Percentiles rank a stretch among this genome's conserved stretches.
These are phyloP conservation scores for Cladorhizidae sp. DNA, from an alignment of 37 sponge, comb jelly and placozoan genomes.

Conservation along the genomic window DNA sequence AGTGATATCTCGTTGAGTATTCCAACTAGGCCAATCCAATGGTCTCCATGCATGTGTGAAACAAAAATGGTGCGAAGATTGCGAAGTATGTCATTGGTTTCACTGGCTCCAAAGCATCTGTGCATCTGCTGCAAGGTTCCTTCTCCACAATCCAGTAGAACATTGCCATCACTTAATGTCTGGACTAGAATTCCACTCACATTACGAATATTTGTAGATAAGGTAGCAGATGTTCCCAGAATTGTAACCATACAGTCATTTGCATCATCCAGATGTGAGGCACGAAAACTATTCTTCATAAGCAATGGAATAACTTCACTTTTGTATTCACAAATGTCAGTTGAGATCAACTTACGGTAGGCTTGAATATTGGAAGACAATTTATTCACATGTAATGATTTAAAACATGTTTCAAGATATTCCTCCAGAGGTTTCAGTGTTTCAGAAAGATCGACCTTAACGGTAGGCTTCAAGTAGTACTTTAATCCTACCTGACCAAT, in stretches of 20 bases:
- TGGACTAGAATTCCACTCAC: conserved; percentile 81
- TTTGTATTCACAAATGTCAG: background rate
- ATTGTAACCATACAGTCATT: conserved; percentile 63
- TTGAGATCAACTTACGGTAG: too few relatives aligned
- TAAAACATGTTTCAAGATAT: too few relatives aligned
- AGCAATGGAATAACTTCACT: background rate
- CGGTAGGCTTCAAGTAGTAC: conserved; percentile 56
- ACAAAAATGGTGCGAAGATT: conserved; percentile 73
- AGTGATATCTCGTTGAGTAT: conserved; percentile 41
- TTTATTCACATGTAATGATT: too few relatives aligned
- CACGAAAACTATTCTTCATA: background rate
- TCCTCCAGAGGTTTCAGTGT: too few relatives aligned
- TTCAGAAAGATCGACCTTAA: background rate
- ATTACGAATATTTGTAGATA: conserved; percentile 75
- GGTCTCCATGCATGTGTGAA: conserved; percentile 94
- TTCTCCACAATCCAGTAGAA: conserved; percentile 91
- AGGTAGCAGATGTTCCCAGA: conserved; percentile 82
- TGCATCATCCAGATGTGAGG: background rate
- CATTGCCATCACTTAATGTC: conserved; percentile 10
- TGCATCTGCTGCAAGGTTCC: conserved; percentile 86
- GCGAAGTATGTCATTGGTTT: conserved; percentile 52
- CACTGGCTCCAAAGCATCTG: conserved; percentile 44
- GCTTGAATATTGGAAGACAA: too few relatives aligned
- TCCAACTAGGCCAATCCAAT: conserved; percentile 62
- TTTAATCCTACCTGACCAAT: conserved; percentile 30